These are phyloP conservation scores for Telmatochromis brichardi DNA, from an alignment of 2,113 vertebrate species.

Conservation along the genomic window DNA sequence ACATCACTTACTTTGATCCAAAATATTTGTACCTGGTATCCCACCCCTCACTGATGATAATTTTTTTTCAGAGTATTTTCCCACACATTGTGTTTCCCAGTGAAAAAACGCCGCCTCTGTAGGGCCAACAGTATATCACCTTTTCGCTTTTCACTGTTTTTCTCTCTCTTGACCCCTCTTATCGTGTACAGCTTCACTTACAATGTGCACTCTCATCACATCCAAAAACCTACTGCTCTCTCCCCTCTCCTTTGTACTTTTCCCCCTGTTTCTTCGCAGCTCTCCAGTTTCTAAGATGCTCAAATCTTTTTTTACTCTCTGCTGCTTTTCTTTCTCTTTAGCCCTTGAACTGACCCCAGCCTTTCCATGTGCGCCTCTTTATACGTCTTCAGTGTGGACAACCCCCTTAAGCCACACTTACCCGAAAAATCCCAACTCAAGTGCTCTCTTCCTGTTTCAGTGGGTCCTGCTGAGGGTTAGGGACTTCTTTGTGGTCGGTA, in stretches of 20 bases:
- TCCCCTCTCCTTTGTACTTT: not conserved
- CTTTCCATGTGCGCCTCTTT: slow-evolving; percentile 20
- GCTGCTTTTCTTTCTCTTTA: slow-evolving; percentile 22
- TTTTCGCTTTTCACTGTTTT: slow-evolving; percentile 9
- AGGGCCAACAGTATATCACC: slow-evolving; percentile 14
- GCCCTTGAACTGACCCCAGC: slow-evolving; percentile 24
- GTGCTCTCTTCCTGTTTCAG: slow-evolving; percentile 48
- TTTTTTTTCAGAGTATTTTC: slow-evolving; percentile 16
- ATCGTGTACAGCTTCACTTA: slow-evolving; percentile 18
- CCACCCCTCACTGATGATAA: not conserved
- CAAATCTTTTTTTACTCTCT: slow-evolving; percentile 3
- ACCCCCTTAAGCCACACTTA: slow-evolving; percentile 30
- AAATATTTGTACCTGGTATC: not conserved
- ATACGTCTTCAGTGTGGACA: slow-evolving; percentile 26
- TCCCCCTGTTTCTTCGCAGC: not conserved
- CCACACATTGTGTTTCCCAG: slow-evolving; percentile 17
- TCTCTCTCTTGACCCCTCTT: slow-evolving; percentile 31
- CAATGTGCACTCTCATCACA: slow-evolving; percentile 43
- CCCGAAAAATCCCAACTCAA: slow-evolving; percentile 26
- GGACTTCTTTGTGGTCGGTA: slow-evolving; percentile 2
- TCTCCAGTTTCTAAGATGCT: slow-evolving; percentile 9
- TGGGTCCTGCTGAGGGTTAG: slow-evolving; percentile 1
- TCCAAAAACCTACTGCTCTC: slow-evolving; percentile 17
- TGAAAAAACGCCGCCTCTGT: slow-evolving; percentile 19
- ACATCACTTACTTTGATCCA: not conserved